Base-by-base conservation (phyloP, 2,797 vertebrate genomes). In the Spizella passerina region DNA sequence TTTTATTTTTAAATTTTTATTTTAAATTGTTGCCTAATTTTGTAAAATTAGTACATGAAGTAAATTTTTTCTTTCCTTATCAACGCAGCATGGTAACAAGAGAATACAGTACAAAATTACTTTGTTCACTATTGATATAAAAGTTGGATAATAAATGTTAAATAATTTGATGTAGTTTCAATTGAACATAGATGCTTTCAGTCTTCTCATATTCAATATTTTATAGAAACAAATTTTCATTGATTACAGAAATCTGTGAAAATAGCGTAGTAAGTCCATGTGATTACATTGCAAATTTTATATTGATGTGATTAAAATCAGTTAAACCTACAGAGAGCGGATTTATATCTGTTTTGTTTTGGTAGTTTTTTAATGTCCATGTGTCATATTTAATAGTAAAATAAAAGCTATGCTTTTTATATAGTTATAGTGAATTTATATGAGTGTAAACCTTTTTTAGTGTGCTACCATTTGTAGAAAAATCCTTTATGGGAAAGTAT, bases 341-440 rank as follows among this genome's bases (percentile, higher is more conserved):
- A 6, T 64, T 32, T 56, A 11, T 39, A 12, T 13, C 10, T 32
- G 27, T 11, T 32, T 44, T 50, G 12, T 32, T 60, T 24, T 36
- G 6, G 4, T n/a, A 9, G 63, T 20, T 34, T 27, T 7, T 0
- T 1, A 46, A 47, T 8, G 10, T 50, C 5, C 27, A 3, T 60
- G 7, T 24, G 10, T 32, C 32, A 6, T 26, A 27, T 53, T 60
- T 41, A 82, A 61, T 6, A 30, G 9, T 46, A 69, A 65, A 64
- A 63, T 27, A 63, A 44, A n/a, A 8, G 29, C 8, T 8, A 3
- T 68, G 5, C 3, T 30, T 91, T 73, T 81, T 3, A 32, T 41
- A 27, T 8, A 39, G 5, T 11, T 60, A 7, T 41, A 53, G 6
- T 63, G 24, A 5, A 46, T 56, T 86, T 59, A 30, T 29, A 26